Base-by-base conservation (phyloP, 2,797 vertebrate genomes). In the Moxostoma hubbsi region DNA sequence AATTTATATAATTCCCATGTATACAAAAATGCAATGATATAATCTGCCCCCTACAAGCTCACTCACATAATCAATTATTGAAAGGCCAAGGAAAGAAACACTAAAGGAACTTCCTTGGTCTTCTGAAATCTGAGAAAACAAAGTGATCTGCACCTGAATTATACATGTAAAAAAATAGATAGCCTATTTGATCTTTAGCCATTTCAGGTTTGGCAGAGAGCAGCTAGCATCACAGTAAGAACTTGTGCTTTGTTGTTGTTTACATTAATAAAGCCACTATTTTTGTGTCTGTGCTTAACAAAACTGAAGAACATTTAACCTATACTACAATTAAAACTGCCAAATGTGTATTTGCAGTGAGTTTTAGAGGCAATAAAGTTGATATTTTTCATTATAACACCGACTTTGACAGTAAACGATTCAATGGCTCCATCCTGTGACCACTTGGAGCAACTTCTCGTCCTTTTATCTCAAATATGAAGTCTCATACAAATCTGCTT, bases 381-480 rank as follows among this genome's bases (percentile, higher is more conserved):
- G 9, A 11, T 64, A 2, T 47, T 46, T 68, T 15, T 36, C 36
- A 36, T 24, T 24, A 24, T 36, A 36, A 36, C 55, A 55, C 6
- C 11, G 65, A 49, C 50, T 50, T 16, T 51, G 57, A 58, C 1
- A 11, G 80, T 85, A 73, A 58, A 10, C 51, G 58, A 76, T 68
- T 77, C 79, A 75, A 79, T 79, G 80, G 79, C 87, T 74, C 87
- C 90, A 85, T 80, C 90, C 59, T 85, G 91, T 90, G 92, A 89
- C 5, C 50, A 75, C 18, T 4, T 6, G 5, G 0, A 13, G 6
- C 0, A 45, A 7, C 8, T 1, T 15, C n/a, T 16, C 8, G 9
- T 57, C 12, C 49, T 18, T 11, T 69, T 1, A 16, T 13, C 24
- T 50, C 7, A 16, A 55, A 57, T 15, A 57, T 7, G n/a, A 59